phyloP scores from a whole-genome alignment of 2,888 invertebrate genomes.

The Teinopalpus imperialis region DNA sequence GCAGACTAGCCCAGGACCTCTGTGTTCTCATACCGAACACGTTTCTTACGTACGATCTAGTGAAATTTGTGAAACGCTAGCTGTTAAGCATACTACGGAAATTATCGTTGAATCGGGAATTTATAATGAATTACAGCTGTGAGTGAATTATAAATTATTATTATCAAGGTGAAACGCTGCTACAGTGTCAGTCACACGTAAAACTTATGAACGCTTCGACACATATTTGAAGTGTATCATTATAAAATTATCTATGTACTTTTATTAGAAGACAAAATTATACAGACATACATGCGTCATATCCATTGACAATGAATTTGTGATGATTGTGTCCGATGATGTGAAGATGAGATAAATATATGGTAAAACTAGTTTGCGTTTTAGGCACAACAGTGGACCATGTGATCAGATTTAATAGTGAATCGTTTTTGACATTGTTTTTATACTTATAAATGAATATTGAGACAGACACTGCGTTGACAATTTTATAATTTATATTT shows the following conservation, averaged over 20 bases:
- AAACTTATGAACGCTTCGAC: conserved; percentile 54
- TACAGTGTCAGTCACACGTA: conserved; percentile 52
- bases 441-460: conserved; percentile 57
- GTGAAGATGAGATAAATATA: conserved; percentile 65
- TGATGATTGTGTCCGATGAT: conserved; percentile 67
- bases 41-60: conserved; percentile 53
- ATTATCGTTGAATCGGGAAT: conserved; percentile 51
- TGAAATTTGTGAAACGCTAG: conserved; percentile 52
- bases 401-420: conserved; percentile 74
- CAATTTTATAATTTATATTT: conserved; percentile 80
- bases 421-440: conserved; percentile 76
- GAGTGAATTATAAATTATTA: conserved; percentile 52
- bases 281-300: conserved; percentile 60
- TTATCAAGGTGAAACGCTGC: conserved; percentile 18
- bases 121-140: conserved; percentile 43
- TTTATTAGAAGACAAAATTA: conserved; percentile 66
- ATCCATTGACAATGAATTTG: conserved; percentile 67
- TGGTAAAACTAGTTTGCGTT: conserved; percentile 69
- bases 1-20: conserved; percentile 68
- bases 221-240: conserved; percentile 53
- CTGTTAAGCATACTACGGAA: conserved; percentile 42
- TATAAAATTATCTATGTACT: conserved; percentile 60
- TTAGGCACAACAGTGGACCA: conserved; percentile 75
- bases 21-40: conserved; percentile 55
- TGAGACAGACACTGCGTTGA: conserved; percentile 70